Percentiles rank a stretch among this genome's conserved stretches.
phyloP scores from a whole-genome alignment of 2,888 invertebrate genomes.

The Metalampra italica region DNA sequence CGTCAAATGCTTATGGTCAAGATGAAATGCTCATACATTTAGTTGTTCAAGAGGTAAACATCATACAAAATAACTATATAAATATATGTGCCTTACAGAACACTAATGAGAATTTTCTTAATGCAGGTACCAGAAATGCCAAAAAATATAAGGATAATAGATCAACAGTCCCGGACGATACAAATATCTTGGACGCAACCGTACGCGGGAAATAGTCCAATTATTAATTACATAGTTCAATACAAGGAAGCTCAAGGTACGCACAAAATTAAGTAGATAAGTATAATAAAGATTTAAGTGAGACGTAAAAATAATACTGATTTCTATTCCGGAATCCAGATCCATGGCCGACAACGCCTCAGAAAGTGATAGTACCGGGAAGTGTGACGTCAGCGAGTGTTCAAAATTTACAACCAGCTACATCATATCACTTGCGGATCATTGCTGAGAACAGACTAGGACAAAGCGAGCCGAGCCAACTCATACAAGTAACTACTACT shows the following conservation, averaged over 20 bases:
- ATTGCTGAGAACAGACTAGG: constrained; percentile 94
- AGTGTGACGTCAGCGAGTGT: constrained; percentile 90
- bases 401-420: constrained; percentile 90
- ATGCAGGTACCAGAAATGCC: constrained; percentile 93
- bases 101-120: neutral
- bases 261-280: too few species aligned
- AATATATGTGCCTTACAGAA: neutral
- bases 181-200: constrained; percentile 94
- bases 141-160: constrained; percentile 89
- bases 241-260: constrained; percentile 91
- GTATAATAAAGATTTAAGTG: neutral
- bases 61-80: neutral
- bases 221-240: constrained; percentile 92
- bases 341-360: constrained; percentile 89
- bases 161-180: constrained; percentile 90
- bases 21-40: constrained; percentile 94
- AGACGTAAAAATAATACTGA: neutral
- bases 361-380: constrained; percentile 89
- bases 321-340: constrained; percentile 65
- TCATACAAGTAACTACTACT: constrained; percentile 90
- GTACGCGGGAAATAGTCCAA: constrained; percentile 92
- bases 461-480: constrained; percentile 91
- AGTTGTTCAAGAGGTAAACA: constrained; percentile 88
- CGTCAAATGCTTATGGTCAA: constrained; percentile 92
- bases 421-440: constrained; percentile 91